Conservation (phyloP, 2,888 invertebrate genomes). For the Ryuthela nishihirai region DNA sequence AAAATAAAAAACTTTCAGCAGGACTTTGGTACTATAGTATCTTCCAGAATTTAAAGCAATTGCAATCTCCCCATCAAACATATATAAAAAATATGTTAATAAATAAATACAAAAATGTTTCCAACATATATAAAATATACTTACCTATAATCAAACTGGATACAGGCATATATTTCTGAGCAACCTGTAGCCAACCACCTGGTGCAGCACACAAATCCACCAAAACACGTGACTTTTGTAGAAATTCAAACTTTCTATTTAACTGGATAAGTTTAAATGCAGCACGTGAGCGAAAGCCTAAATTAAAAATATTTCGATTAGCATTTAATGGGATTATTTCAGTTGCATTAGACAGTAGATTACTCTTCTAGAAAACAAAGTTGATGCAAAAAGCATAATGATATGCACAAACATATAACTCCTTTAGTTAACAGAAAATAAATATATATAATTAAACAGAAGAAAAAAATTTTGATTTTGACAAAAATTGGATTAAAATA, state of each 20-base stretch:
- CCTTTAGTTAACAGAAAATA: too few relatives aligned
- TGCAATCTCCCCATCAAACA: too few relatives aligned
- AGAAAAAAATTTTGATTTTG: too few relatives aligned
- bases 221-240: slow-evolving; percentile 92
- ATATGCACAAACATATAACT: too few relatives aligned
- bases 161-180: slow-evolving; percentile 94
- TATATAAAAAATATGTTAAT: neutral
- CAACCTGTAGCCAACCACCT: slow-evolving; percentile 98
- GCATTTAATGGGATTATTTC: too few relatives aligned
- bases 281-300: slow-evolving; percentile 94
- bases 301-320: slow-evolving; percentile 34
- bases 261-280: slow-evolving; percentile 99
- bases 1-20: too few relatives aligned
- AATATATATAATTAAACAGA: too few relatives aligned
- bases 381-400: neutral
- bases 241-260: slow-evolving; percentile 93
- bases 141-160: slow-evolving; percentile 84
- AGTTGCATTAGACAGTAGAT: neutral
- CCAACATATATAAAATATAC: slow-evolving; percentile 1
- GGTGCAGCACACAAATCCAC: slow-evolving; percentile 99
- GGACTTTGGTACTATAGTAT: too few relatives aligned
- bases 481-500: too few relatives aligned
- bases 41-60: too few relatives aligned
- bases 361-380: too few relatives aligned
- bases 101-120: neutral